These are phyloP conservation scores for Lasioglossum pauxillum DNA, from an alignment of 2,888 invertebrate genomes.

Conservation along the genomic window DNA sequence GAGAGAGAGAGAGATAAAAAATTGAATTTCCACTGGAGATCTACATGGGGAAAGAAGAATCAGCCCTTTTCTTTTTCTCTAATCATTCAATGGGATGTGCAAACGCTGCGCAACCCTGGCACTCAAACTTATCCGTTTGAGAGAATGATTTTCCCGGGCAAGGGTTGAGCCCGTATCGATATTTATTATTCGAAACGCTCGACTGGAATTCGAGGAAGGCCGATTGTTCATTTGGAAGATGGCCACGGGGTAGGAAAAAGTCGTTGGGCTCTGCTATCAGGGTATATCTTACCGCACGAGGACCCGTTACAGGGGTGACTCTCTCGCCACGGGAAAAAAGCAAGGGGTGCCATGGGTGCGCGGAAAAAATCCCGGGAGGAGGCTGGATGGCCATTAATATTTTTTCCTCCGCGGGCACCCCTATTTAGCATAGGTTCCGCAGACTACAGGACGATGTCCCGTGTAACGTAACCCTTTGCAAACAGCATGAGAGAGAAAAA, in stretches of 20 bases:
- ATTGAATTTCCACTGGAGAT: not conserved
- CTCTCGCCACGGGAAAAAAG: slow-evolving; percentile 16
- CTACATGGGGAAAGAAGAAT: not conserved
- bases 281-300: slow-evolving; percentile 73
- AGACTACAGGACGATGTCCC: slow-evolving; percentile 50
- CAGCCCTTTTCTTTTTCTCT: not conserved
- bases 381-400: slow-evolving; percentile 83
- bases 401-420: slow-evolving; percentile 78
- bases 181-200: slow-evolving; percentile 2
- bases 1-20: not conserved
- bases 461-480: slow-evolving; percentile 74
- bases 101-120: not conserved
- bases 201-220: not conserved
- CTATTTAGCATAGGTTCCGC: slow-evolving; percentile 82
- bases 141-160: slow-evolving; percentile 2
- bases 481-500: slow-evolving; percentile 72
- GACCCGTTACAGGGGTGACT: slow-evolving; percentile 65
- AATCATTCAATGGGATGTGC: not conserved
- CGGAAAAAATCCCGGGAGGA: slow-evolving; percentile 76
- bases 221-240: slow-evolving; percentile 62
- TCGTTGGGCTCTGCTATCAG: slow-evolving; percentile 69
- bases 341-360: slow-evolving; percentile 44
- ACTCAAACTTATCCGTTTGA: not conserved
- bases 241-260: slow-evolving; percentile 56
- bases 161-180: slow-evolving; percentile 14